These are phyloP conservation scores for Agrypnus murinus DNA, from an alignment of 2,888 invertebrate genomes.

Conservation along the genomic window DNA sequence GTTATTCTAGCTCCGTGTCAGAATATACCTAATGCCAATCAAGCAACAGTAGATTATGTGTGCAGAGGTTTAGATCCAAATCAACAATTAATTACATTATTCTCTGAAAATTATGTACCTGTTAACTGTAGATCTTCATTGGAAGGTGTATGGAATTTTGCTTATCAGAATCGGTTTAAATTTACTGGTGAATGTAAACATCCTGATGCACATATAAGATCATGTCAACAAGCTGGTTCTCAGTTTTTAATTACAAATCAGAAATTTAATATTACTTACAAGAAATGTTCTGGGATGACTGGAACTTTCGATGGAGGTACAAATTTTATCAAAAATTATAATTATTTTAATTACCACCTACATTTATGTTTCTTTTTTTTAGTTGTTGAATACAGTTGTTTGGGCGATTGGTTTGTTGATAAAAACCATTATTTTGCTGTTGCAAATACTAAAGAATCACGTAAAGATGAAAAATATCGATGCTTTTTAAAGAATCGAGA, in stretches of 20 bases:
- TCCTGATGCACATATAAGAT: constrained; percentile 91
- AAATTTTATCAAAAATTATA: background rate
- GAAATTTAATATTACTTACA: constrained; percentile 96
- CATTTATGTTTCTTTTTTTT: constrained; percentile 47
- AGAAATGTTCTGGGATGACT: constrained; percentile 91
- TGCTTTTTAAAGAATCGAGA: constrained; percentile 96
- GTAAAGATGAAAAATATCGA: constrained; percentile 95
- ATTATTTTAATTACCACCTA: background rate
- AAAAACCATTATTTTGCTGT: constrained; percentile 98
- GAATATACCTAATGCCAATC: constrained; percentile 76
- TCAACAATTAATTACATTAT: constrained; percentile 88
- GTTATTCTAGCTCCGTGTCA: constrained; percentile 80
- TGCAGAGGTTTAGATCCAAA: constrained; percentile 84
- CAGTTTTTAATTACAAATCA: constrained; percentile 97
- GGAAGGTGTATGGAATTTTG: constrained; percentile 98
- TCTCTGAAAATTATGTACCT: constrained; percentile 92
- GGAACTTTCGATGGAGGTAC: constrained; percentile 89
- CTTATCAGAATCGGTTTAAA: constrained; percentile 85
- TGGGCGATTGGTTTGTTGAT: constrained; percentile 96
- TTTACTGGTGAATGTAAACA: constrained; percentile 95
- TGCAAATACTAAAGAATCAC: constrained; percentile 96
- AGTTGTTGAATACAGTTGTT: constrained; percentile 93
- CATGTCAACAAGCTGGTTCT: constrained; percentile 96
- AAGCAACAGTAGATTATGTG: constrained; percentile 84
- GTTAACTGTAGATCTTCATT: constrained; percentile 93